Evolutionary conservation across 2,888 invertebrate genomes (phyloP).

Genomic region (Thereva nobilitata): DNA sequence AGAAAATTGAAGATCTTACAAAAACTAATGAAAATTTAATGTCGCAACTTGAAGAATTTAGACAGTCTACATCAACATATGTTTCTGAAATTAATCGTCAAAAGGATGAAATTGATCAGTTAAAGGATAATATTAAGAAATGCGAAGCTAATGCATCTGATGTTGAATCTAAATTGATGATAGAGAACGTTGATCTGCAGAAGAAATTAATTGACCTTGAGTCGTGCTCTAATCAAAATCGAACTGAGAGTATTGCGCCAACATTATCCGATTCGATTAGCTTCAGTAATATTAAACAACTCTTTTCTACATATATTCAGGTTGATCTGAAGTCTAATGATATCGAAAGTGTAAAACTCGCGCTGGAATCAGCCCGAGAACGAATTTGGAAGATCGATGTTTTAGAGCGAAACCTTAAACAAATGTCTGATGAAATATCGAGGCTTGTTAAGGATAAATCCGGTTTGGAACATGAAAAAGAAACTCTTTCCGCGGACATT

Average conservation of each 20-base stretch:
- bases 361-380: constrained; percentile 63
- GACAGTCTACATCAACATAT: too few relatives aligned
- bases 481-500: constrained; percentile 57
- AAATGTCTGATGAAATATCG: constrained; percentile 61
- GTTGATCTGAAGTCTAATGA: constrained; percentile 43
- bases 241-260: neutral
- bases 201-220: constrained; percentile 55
- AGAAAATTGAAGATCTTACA: neutral
- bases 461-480: constrained; percentile 64
- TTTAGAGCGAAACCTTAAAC: constrained; percentile 63
- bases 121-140: constrained; percentile 42
- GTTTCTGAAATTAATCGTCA: neutral
- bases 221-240: constrained; percentile 43
- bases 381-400: constrained; percentile 65
- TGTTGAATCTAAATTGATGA: constrained; percentile 45
- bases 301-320: constrained; percentile 48
- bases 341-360: constrained; percentile 47
- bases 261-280: constrained; percentile 14
- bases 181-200: constrained; percentile 46
- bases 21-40: too few relatives aligned
- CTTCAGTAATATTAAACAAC: constrained; percentile 46
- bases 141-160: constrained; percentile 45
- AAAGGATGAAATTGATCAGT: constrained; percentile 31
- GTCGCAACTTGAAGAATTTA: too few relatives aligned
- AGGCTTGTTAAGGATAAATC: constrained; percentile 58